A percentile compares a stretch with the other conserved stretches of the same genome.
These are phyloP conservation scores for Macrosoma leucophasiata DNA, from an alignment of 2,888 invertebrate genomes.

Conservation along the genomic window DNA sequence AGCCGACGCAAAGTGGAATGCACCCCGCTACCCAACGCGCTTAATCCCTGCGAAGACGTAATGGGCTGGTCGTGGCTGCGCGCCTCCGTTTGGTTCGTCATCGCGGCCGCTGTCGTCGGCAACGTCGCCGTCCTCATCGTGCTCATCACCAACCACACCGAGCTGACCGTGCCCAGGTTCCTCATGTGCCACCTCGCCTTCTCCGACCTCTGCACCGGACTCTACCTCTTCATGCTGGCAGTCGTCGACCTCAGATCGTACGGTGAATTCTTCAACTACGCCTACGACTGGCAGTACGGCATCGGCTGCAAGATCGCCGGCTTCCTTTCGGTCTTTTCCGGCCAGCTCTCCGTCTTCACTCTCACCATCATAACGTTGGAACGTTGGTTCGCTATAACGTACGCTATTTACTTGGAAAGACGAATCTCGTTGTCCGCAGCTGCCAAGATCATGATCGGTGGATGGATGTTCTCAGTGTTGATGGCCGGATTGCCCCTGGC, in stretches of 20 bases:
- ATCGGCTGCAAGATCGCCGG: slow-evolving; percentile 90
- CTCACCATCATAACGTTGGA: slow-evolving; percentile 91
- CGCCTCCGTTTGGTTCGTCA: slow-evolving; percentile 90
- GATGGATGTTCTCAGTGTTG: slow-evolving; percentile 85
- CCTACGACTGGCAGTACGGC: slow-evolving; percentile 91
- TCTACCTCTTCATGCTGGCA: slow-evolving; percentile 89
- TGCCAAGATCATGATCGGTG: slow-evolving; percentile 83
- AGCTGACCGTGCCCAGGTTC: slow-evolving; percentile 62
- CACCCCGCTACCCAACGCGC: slow-evolving; percentile 84
- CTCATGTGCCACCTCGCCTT: slow-evolving; percentile 84
- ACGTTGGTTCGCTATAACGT: slow-evolving; percentile 88
- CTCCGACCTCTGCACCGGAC: slow-evolving; percentile 91
- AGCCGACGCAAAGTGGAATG: slow-evolving; percentile 75
- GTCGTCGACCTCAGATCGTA: slow-evolving; percentile 89
- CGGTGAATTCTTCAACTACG: slow-evolving; percentile 92
- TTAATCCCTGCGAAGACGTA: slow-evolving; percentile 93
- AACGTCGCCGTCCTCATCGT: slow-evolving; percentile 89
- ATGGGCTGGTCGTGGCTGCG: slow-evolving; percentile 88
- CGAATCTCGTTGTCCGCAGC: slow-evolving; percentile 84
- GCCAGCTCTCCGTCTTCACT: slow-evolving; percentile 91
- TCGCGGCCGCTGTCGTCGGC: slow-evolving; percentile 86
- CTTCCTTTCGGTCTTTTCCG: slow-evolving; percentile 90
- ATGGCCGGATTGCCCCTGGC: slow-evolving; percentile 88
- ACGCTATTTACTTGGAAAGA: slow-evolving; percentile 88
- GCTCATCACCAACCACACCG: slow-evolving; percentile 77